Evolutionary conservation across 2,888 invertebrate genomes (phyloP), one percentile per base, ranked within the genome.

Genomic region (Phytoseiulus persimilis): DNA sequence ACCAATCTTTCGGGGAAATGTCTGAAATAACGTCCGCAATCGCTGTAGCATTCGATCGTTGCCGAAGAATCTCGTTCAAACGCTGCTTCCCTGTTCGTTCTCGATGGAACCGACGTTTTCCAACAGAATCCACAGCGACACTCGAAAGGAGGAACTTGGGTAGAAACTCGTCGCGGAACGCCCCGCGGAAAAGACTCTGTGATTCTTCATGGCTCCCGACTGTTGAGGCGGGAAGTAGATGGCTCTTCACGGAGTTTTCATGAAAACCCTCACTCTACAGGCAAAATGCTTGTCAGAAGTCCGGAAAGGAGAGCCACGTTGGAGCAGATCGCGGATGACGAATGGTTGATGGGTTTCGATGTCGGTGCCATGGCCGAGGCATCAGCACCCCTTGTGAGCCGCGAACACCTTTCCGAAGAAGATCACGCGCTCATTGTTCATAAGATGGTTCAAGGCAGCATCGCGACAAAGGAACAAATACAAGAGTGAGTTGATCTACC

Each of bases 361-460:
- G 89, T 83, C 28, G 90, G 90, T 90, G 45, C 83, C 11, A 65
- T 89, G 83, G 90, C 83, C 0, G 89, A 90, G 11, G 90, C 90
- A 39, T 83, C 90, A 9, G 93, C 93, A 89, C 98, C 98, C 0
- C 94, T 98, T 89, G 96, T 99, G 46, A 96, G 96, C 83, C 95
- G 96, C 90, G 96, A 98, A 92, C 96, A 97, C 92, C 94, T 99
- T 3, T 95, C 96, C 18, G 97, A 97, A 90, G 97, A 97, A 90
- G 97, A 98, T 93, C 97, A 97, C 92, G 94, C 95, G 91, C 94
- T 96, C 91, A 97, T 99, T 91, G 95, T 99, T 91, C 97, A 97
- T 92, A 96, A 96, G 94, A 99, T 99, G 96, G 96, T 97, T 33
- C 96, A 96, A 92, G 99, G 99, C 90, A 95, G 96, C 92, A 97